Evolutionary conservation across 2,888 invertebrate species (phyloP).

Genomic region (Synanthedon formicaeformis): DNA sequence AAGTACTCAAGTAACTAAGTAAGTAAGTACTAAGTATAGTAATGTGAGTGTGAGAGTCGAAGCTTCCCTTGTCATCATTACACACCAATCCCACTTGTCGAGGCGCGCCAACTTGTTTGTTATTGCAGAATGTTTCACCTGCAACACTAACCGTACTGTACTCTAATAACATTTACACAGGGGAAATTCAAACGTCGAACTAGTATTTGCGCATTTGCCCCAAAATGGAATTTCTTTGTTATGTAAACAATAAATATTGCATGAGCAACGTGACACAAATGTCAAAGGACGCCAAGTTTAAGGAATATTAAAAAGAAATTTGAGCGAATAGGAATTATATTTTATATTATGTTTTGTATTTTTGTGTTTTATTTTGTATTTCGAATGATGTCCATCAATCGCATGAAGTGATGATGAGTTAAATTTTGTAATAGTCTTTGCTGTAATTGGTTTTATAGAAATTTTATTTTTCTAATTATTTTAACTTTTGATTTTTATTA

Average conservation of each 20-base stretch:
- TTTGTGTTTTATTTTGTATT: no score
- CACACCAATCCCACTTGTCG: constrained; percentile 33
- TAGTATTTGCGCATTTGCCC: constrained; percentile 56
- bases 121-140: constrained; percentile 56
- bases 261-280: constrained; percentile 56
- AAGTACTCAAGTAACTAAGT: no score
- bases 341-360: no score
- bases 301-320: constrained; percentile 21
- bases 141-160: constrained; percentile 36
- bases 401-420: no score
- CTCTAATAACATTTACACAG: constrained; percentile 65
- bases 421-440: no score
- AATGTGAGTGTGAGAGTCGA: background rate
- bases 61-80: constrained; percentile 15
- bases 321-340: background rate
- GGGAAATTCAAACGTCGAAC: constrained; percentile 67
- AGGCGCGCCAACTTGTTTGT: constrained; percentile 23
- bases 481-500: no score
- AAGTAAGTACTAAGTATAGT: background rate
- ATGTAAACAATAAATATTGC: constrained; percentile 57
- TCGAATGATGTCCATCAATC: no score
- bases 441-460: no score
- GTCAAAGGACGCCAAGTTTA: constrained; percentile 32
- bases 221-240: constrained; percentile 64
- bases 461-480: no score